These are phyloP conservation scores for Pandemis heparana DNA, from an alignment of 2,888 invertebrate genomes.

Conservation along the genomic window DNA sequence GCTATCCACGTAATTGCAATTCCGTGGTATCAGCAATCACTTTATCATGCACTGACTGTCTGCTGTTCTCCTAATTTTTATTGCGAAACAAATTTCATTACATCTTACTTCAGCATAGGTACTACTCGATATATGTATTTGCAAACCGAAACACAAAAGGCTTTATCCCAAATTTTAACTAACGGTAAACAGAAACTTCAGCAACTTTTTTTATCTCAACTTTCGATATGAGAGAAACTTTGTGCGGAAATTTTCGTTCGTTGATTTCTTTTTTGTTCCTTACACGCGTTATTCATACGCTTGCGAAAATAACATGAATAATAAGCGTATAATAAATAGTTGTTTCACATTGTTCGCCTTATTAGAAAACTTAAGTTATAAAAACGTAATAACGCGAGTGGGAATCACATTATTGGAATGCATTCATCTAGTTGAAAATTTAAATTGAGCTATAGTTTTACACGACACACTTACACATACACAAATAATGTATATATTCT, in stretches of 20 bases:
- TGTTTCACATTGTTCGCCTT: neutral
- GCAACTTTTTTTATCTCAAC: slow-evolving; percentile 38
- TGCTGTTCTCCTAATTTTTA: too few relatives aligned
- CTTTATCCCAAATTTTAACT: slow-evolving; percentile 17
- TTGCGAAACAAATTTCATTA: neutral
- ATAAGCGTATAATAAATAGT: neutral
- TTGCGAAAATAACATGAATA: slow-evolving; percentile 21
- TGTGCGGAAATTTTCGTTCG: slow-evolving; percentile 6
- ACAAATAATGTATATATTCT: too few relatives aligned
- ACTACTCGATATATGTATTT: slow-evolving; percentile 2
- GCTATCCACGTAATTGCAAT: too few relatives aligned
- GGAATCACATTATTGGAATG: too few relatives aligned
- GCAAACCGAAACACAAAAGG: slow-evolving; percentile 17
- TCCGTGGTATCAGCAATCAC: neutral
- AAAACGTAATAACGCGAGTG: neutral
- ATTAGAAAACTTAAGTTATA: neutral
- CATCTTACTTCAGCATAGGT: neutral
- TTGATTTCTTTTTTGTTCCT: slow-evolving; percentile 35
- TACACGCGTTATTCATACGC: slow-evolving; percentile 9
- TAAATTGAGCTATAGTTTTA: too few relatives aligned
- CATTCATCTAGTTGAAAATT: too few relatives aligned
- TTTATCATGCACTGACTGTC: too few relatives aligned
- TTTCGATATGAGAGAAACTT: slow-evolving; percentile 34
- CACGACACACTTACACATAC: too few relatives aligned
- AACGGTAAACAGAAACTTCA: slow-evolving; percentile 14